These are phyloP conservation scores for Pangasius mekongensis DNA, from an alignment of 2,797 vertebrate genomes.

Conservation along the genomic window DNA sequence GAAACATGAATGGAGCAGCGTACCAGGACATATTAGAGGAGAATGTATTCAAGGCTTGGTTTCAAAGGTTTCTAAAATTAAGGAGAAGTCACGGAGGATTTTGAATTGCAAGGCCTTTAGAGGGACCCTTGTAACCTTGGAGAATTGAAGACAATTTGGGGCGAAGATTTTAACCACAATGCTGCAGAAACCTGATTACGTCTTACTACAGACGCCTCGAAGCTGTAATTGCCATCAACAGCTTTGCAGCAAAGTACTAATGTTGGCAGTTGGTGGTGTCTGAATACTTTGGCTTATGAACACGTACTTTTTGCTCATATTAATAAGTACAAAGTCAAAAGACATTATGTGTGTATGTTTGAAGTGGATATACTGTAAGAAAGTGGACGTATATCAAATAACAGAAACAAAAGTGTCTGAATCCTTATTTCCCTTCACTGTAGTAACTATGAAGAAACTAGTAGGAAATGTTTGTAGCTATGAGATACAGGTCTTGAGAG, in stretches of 20 bases:
- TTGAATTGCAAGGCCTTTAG: background rate
- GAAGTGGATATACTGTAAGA: background rate
- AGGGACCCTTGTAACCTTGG: background rate
- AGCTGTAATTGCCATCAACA: background rate
- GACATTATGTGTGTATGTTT: background rate
- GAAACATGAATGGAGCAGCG: too few species aligned
- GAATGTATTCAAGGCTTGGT: too few species aligned
- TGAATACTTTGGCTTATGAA: background rate
- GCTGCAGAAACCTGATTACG: background rate
- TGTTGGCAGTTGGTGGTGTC: background rate
- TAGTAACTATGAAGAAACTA: background rate
- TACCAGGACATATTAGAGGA: too few species aligned
- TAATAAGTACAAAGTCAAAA: background rate
- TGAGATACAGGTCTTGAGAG: background rate
- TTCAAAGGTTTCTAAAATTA: too few species aligned
- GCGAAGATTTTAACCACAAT: constrained; percentile 1
- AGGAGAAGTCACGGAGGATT: background rate
- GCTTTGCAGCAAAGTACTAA: background rate
- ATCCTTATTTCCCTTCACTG: background rate
- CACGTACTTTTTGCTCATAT: background rate
- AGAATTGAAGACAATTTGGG: background rate
- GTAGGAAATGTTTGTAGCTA: background rate
- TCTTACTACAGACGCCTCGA: background rate
- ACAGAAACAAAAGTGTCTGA: background rate
- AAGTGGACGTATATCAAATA: background rate